These are phyloP conservation scores for Metellina segmentata DNA, from an alignment of 2,888 invertebrate species.

Conservation along the genomic window DNA sequence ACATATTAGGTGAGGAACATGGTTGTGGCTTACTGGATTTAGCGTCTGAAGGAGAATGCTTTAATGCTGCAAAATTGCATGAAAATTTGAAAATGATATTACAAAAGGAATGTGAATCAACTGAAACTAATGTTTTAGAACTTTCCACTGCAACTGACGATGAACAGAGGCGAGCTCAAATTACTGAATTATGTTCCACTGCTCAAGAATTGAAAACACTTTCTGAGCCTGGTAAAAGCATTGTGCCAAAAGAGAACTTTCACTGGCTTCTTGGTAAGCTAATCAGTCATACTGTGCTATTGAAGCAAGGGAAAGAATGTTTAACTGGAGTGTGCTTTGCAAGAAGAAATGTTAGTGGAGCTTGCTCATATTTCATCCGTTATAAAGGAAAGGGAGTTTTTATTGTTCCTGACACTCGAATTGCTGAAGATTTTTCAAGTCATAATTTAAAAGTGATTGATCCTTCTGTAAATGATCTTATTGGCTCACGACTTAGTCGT, in stretches of 20 bases:
- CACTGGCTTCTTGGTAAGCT: conserved; percentile 73
- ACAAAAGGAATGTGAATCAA: conserved; percentile 55
- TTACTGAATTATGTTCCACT: conserved; percentile 52
- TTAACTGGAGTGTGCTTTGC: conserved; percentile 69
- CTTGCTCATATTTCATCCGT: conserved; percentile 61
- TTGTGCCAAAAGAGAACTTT: conserved; percentile 73
- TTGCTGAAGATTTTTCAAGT: conserved; percentile 68
- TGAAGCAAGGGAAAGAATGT: conserved; percentile 41
- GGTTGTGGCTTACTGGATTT: conserved; percentile 69
- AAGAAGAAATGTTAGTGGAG: conserved; percentile 47
- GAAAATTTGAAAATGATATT: conserved; percentile 68
- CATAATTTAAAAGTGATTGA: conserved; percentile 52
- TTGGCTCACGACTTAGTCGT: conserved; percentile 68
- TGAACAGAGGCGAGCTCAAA: conserved; percentile 22
- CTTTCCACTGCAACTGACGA: conserved; percentile 65
- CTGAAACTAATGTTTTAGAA: conserved; percentile 61
- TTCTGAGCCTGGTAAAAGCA: conserved; percentile 41
- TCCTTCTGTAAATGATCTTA: conserved; percentile 61
- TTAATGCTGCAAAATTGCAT: conserved; percentile 53
- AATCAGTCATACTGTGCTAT: conserved; percentile 35
- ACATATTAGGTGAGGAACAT: conserved; percentile 67
- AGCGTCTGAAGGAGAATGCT: conserved; percentile 72
- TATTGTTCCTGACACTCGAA: conserved; percentile 61
- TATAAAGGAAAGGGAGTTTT: conserved; percentile 64
- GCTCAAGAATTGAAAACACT: conserved; percentile 53